Evolutionary conservation across 2,113 vertebrate genomes (phyloP).

Genomic region (Papio anubis): DNA sequence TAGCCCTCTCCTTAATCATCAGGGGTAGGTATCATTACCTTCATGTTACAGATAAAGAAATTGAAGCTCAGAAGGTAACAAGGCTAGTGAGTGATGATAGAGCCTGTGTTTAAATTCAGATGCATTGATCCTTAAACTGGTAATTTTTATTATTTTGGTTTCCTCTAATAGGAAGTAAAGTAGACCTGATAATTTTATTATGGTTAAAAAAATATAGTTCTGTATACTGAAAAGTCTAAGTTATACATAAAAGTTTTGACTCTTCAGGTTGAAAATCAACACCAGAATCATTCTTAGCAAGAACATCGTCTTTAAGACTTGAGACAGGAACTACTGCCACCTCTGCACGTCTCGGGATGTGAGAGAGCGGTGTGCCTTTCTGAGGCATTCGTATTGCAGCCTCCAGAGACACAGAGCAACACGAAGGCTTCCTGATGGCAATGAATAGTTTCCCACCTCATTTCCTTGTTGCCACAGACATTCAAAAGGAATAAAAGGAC

Average conservation of each 20-base stretch:
- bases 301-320: neutral
- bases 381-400: neutral
- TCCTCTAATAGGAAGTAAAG: neutral
- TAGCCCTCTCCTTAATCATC: neutral
- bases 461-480: neutral
- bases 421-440: neutral
- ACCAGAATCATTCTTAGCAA: neutral
- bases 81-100: neutral
- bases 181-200: neutral
- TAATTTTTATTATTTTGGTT: neutral
- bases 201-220: neutral
- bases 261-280: neutral
- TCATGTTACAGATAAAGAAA: neutral
- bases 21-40: neutral
- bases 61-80: neutral
- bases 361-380: neutral
- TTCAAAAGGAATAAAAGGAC: neutral
- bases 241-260: neutral
- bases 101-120: neutral
- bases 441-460: neutral
- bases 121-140: accelerated
- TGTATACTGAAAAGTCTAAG: neutral
- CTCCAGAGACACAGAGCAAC: neutral
- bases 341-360: neutral
- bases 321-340: neutral